These are phyloP conservation scores for Eristalis intricaria DNA, from an alignment of 2,888 invertebrate species.

Conservation along the genomic window DNA sequence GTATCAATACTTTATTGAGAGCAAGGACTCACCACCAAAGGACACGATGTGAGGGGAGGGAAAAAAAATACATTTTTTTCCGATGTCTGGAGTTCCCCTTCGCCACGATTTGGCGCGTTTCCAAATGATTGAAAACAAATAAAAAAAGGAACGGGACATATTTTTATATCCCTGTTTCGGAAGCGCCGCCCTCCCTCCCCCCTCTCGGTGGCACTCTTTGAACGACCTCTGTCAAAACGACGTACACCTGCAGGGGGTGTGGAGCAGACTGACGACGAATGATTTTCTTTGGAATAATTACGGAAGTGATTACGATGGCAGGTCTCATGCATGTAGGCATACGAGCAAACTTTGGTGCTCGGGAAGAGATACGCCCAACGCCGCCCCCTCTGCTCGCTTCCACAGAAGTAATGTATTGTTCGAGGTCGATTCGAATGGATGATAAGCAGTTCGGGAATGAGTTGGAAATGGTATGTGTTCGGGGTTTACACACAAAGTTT, in stretches of 20 bases:
- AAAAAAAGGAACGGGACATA: slow-evolving; percentile 51
- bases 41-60: background rate
- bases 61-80: slow-evolving; percentile 1
- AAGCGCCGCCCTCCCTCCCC: slow-evolving; percentile 4
- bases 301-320: slow-evolving; percentile 42
- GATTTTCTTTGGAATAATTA: slow-evolving; percentile 17
- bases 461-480: slow-evolving; percentile 39
- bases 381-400: background rate
- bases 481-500: slow-evolving; percentile 43
- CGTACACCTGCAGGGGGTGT: background rate
- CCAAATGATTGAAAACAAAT: slow-evolving; percentile 70
- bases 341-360: too few relatives aligned
- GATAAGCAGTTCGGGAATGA: slow-evolving; percentile 12
- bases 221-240: background rate
- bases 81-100: slow-evolving; percentile 41
- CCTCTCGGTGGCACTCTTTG: too few relatives aligned
- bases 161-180: slow-evolving; percentile 42
- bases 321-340: background rate
- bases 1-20: slow-evolving; percentile 47
- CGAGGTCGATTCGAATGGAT: background rate
- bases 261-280: background rate
- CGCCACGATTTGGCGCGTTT: slow-evolving; percentile 54
- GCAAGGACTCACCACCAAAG: slow-evolving; percentile 19
- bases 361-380: too few relatives aligned
- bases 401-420: slow-evolving; percentile 35